Conservation (phyloP, 2,113 vertebrate genomes). For the Etia nguti region DNA sequence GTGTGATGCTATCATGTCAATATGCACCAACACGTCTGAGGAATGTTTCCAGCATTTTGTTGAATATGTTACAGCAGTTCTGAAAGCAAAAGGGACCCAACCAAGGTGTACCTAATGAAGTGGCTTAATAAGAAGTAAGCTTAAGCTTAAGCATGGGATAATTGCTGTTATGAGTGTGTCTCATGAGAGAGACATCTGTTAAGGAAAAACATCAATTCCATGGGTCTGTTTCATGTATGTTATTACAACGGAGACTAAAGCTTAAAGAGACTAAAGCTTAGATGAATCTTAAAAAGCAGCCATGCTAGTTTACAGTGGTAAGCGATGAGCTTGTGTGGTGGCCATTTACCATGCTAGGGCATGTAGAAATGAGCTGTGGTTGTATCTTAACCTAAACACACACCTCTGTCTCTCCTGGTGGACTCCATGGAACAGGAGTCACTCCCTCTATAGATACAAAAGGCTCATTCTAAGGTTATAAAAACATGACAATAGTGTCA, state of each 20-base stretch:
- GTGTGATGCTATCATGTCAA: background rate
- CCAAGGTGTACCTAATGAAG: background rate
- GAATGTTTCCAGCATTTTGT: accelerated
- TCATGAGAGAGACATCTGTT: background rate
- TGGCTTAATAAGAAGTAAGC: background rate
- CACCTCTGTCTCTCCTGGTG: background rate
- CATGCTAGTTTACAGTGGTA: no score
- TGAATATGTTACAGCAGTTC: background rate
- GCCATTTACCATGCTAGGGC: background rate
- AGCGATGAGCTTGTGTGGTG: background rate
- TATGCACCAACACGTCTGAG: background rate
- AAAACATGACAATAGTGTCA: background rate
- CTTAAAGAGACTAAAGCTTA: background rate
- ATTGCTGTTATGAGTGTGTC: background rate
- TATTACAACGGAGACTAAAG: background rate
- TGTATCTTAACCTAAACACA: background rate
- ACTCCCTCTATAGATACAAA: background rate
- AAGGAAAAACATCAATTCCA: background rate
- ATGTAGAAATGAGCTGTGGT: background rate
- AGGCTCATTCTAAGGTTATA: background rate
- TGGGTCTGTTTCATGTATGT: accelerated
- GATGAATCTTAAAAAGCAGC: background rate
- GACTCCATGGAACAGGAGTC: background rate
- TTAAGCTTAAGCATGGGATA: background rate
- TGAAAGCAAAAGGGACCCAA: background rate